Evolutionary conservation across 2,888 invertebrate species (phyloP).

Genomic region (Limnephilus rhombicus): DNA sequence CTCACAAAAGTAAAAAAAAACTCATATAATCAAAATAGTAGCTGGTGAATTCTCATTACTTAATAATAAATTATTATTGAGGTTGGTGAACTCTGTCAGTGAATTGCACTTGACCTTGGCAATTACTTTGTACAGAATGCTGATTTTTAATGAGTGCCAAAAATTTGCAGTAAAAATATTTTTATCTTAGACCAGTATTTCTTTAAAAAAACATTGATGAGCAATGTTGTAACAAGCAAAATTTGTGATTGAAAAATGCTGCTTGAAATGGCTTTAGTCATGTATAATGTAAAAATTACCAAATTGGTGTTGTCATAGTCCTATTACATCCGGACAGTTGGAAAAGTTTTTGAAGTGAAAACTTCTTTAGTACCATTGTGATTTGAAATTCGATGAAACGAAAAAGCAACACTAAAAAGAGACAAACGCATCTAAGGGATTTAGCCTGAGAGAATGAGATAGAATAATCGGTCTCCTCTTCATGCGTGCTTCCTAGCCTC

Average conservation of each 20-base stretch:
- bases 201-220: background rate
- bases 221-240: background rate
- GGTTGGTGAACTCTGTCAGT: background rate
- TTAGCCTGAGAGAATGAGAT: too few species aligned
- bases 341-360: too few species aligned
- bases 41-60: background rate
- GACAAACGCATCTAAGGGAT: too few species aligned
- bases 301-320: background rate
- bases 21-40: background rate
- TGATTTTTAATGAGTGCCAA: background rate
- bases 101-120: background rate
- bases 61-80: background rate
- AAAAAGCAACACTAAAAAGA: too few species aligned
- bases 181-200: too few species aligned
- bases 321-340: background rate
- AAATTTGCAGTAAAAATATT: too few species aligned
- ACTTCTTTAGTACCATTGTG: too few species aligned
- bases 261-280: background rate
- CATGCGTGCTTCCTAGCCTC: too few species aligned
- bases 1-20: background rate
- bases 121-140: background rate
- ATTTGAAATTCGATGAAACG: too few species aligned
- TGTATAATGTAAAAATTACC: background rate
- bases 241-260: background rate
- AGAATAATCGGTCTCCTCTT: too few species aligned